Base-by-base conservation (phyloP, 2,888 invertebrate genomes). In the Timandra comae region DNA sequence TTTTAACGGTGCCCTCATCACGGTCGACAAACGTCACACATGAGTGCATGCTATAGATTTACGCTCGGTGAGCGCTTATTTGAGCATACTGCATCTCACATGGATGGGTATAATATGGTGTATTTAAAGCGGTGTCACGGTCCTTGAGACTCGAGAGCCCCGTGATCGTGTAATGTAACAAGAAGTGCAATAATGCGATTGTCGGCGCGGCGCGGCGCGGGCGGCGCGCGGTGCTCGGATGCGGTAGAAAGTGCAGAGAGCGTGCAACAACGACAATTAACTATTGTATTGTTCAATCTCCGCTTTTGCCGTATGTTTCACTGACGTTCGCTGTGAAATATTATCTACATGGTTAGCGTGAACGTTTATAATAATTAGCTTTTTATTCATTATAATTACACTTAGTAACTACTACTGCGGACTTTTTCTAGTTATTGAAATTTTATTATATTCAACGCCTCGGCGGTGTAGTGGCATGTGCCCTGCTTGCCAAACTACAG, bases 241-340 rank as follows among this genome's bases (percentile, higher is more conserved):
- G 54, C 55, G 45, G 57, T 79, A 80, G 81, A 82, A 82, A 82
- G 82, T 76, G 71, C 47, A 41, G 29, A 52, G 54, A 63, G 70
- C 65, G 66, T 69, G 71, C 65, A 73, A 76, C 65, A 78, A 70
- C 70, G 62, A 56, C 65, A 72, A 76, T 77, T 70, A 54, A 49
- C 44, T 60, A 16, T 59, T 50, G 61, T 71, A 68, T 67, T 70
- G 70, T 71, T 65, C 53, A 43, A 54, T 35, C 45, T 56, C 46
- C 33, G 46, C 44, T 49, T 47, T 39, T 29, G 39, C 29, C 24
- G 33, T 35, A 37, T 40, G 38, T 40, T 45, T 33, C 36, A 37
- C 32, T 36, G 27, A 41, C 41, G 38, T 41, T 43, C 30, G 29
- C 38, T 38, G 27, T 12, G 13, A 23, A 39, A 27, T 29, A 26